These are phyloP conservation scores for Sminthurides aquaticus DNA, from an alignment of 2,888 invertebrate genomes.

Conservation along the genomic window DNA sequence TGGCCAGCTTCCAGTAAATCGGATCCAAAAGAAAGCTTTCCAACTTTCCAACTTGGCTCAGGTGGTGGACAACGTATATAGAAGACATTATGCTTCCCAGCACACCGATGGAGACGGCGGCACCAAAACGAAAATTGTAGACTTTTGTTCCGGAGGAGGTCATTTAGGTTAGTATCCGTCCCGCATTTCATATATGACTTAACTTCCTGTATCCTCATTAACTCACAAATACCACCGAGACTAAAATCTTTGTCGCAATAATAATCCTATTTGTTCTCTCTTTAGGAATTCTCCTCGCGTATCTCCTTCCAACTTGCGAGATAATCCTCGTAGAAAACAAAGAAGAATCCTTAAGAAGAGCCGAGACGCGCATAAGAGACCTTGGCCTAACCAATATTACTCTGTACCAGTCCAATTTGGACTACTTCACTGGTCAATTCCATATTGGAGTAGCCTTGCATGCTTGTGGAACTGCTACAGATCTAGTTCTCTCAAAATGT, in stretches of 20 bases:
- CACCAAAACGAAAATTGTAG: slow-evolving; percentile 62
- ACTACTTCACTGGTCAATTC: slow-evolving; percentile 70
- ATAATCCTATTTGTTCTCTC: not conserved
- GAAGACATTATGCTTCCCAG: slow-evolving; percentile 9
- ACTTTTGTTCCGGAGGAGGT: slow-evolving; percentile 91
- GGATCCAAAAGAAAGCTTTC: slow-evolving; percentile 70
- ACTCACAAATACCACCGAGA: not conserved
- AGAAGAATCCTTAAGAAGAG: slow-evolving; percentile 71
- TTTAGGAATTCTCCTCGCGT: slow-evolving; percentile 69
- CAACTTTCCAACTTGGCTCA: slow-evolving; percentile 77
- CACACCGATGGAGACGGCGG: not conserved
- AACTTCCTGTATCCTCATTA: too few species aligned
- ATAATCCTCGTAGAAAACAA: slow-evolving; percentile 85
- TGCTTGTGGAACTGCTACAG: slow-evolving; percentile 91
- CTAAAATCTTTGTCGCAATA: not conserved
- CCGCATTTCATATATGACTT: too few species aligned
- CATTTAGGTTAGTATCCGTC: slow-evolving; percentile 54
- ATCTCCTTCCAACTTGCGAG: slow-evolving; percentile 66
- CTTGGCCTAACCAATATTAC: slow-evolving; percentile 65
- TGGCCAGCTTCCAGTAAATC: slow-evolving; percentile 66
- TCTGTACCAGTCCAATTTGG: slow-evolving; percentile 79
- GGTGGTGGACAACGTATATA: slow-evolving; percentile 63
- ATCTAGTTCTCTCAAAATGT: slow-evolving; percentile 80
- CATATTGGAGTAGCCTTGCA: slow-evolving; percentile 82
- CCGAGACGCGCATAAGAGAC: slow-evolving; percentile 60